Evolutionary conservation across 2,113 vertebrate species (phyloP), one percentile per base, ranked within the genome.

Genomic region (Glaucomys volans): DNA sequence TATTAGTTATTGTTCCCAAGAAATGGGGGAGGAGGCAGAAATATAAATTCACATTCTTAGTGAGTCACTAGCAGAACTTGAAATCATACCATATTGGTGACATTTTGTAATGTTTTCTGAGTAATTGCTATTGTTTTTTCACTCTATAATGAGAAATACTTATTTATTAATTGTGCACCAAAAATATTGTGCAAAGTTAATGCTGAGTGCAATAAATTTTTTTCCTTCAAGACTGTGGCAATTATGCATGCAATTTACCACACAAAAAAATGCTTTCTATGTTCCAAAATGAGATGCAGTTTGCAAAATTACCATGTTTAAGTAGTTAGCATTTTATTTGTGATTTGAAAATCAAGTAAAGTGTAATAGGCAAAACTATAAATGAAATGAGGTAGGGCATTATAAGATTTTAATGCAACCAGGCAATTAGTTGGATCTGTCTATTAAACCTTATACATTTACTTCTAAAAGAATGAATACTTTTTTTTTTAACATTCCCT

Each of bases 281-380:
- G 4, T 20, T 75, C 18, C 8, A 75, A 87, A 91, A 52, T 52
- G 32, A 44, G 59, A 8, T 69, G 13, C 52, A 76, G 10, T 3
- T 71, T 88, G 7, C 40, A 89, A 92, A 83, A 11, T 69, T 81
- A 54, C 10, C 9, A 35, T 89, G 12, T 85, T 88, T 94, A 84
- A 71, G 40, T 84, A 80, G 26, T 37, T 72, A 30, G 3, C 16
- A 50, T 57, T 89, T 90, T 75, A 75, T 59, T 75, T 82, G 37
- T 83, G 64, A 59, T 16, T 59, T 91, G 50, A 59, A 76, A 93
- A 87, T 37, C 76, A 91, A 96, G n/a, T 76, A 37, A 92, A 77
- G 87, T 35, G 42, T 57, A 54, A 71, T 37, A 71, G 2, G 10
- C 20, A 92, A 88, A 86, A 71, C 75, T 74, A 37, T 54, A 91